Base-by-base conservation (phyloP, 2,888 invertebrate genomes). In the Teleiodes luculella region DNA sequence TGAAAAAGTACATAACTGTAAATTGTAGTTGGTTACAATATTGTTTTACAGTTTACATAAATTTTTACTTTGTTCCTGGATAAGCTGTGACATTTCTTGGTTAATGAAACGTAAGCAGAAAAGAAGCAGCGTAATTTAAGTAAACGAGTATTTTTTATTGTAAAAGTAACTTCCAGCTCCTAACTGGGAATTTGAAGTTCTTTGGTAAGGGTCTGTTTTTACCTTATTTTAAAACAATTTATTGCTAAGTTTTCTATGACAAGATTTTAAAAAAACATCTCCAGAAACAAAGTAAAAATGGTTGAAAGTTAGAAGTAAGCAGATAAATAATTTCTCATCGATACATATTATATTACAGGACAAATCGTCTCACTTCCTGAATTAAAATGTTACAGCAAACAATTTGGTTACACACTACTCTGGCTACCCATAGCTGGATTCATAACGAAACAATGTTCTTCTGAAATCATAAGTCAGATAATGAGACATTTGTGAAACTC, bases 1-100 rank as follows among this genome's bases (percentile, higher is more conserved):
- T 88, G 88, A 89, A 89, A 89, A 89, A 89, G 88, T 89, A 88
- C 84, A 86, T 86, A 86, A 86, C 86, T 86, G 87, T 88, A 87
- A 86, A 84, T 84, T 86, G 86, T 81, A 79, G 81, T 80, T 83
- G 83, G 84, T 86, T 88, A 88, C 79, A 83, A 78, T 78, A 78
- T 79, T 78, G 75, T 83, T 80, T 83, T 80, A 86, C 80, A 86
- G 79, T 83, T 80, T 78, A 74, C 33, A 60, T 71, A 79, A 57
- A 75, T 76, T 80, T 81, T 81, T 80, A 83, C 81, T 85, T 82
- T 80, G 74, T 78, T 76, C 70, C 6, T 24, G 24, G 24, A 24
- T 4, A 24, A 24, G 24, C 24, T 24, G 6, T 24, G 24, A 24
- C 6, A 24, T 24, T 24, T 6, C 24, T 65, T 59, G 66, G 45